phyloP scores from a whole-genome alignment of 1,140 invertebrate species.

The Hormaphis cornu region DNA sequence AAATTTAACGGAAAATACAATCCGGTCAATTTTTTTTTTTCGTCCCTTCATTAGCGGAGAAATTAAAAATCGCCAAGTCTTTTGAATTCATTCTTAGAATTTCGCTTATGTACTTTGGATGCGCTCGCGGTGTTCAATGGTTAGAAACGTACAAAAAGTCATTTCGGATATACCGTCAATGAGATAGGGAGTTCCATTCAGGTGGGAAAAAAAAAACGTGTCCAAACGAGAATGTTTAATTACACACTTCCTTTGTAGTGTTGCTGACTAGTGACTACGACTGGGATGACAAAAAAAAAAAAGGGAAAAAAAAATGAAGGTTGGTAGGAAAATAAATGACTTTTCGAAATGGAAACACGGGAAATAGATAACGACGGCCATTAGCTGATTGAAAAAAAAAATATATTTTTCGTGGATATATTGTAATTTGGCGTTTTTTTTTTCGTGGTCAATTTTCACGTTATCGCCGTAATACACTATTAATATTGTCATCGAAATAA shows the following conservation, averaged over 20 bases:
- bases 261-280: background rate
- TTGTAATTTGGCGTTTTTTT: background rate
- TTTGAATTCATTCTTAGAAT: constrained; percentile 10
- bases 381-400: constrained; percentile 24
- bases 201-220: background rate
- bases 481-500: background rate
- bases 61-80: background rate
- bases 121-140: background rate
- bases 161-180: background rate
- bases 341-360: constrained; percentile 19
- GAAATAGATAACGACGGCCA: constrained; percentile 11
- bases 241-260: constrained; percentile 16
- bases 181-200: background rate
- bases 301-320: background rate
- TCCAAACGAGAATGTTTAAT: constrained; percentile 20
- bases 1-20: background rate
- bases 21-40: too few relatives aligned
- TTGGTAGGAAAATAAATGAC: constrained; percentile 12
- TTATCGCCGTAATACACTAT: background rate
- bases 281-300: background rate
- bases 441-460: background rate
- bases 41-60: background rate
- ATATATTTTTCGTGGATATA: background rate
- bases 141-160: background rate
- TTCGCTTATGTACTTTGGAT: background rate